These are phyloP conservation scores for Prunella fulvescens DNA, from an alignment of 2,113 vertebrate genomes.

Conservation along the genomic window DNA sequence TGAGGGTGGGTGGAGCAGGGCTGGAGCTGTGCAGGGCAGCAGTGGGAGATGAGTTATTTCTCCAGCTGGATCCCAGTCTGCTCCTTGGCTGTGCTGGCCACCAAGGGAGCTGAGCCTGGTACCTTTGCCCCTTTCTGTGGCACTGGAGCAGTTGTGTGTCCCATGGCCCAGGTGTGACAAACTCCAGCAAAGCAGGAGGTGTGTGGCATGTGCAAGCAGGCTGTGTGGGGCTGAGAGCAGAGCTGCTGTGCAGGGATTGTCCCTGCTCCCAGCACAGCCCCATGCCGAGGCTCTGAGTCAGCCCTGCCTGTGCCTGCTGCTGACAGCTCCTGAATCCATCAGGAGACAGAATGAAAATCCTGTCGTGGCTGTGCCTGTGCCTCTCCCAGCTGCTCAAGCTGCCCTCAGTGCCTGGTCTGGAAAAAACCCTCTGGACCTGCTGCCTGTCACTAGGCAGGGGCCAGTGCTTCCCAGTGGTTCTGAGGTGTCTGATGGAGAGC, in stretches of 20 bases:
- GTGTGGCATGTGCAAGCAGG: background rate
- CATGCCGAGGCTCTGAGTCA: background rate
- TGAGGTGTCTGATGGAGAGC: background rate
- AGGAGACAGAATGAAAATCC: background rate
- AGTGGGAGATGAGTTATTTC: background rate
- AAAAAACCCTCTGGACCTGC: background rate
- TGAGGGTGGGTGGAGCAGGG: background rate
- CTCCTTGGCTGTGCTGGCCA: background rate
- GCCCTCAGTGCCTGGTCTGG: accelerated
- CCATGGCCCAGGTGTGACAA: background rate
- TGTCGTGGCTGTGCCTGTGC: background rate
- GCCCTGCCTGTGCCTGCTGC: background rate
- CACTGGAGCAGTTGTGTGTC: accelerated
- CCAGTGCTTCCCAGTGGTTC: accelerated
- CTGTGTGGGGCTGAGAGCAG: background rate
- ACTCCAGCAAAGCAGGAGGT: background rate
- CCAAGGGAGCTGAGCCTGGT: accelerated
- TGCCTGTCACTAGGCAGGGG: background rate
- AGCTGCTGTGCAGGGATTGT: background rate
- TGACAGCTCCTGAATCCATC: background rate
- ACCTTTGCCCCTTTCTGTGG: background rate
- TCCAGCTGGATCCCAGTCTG: background rate
- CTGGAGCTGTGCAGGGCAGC: background rate
- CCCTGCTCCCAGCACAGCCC: background rate
- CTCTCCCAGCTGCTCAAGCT: background rate